These are phyloP conservation scores for Drosophila ohnishii DNA, from an alignment of 1,140 invertebrate genomes.

Conservation along the genomic window DNA sequence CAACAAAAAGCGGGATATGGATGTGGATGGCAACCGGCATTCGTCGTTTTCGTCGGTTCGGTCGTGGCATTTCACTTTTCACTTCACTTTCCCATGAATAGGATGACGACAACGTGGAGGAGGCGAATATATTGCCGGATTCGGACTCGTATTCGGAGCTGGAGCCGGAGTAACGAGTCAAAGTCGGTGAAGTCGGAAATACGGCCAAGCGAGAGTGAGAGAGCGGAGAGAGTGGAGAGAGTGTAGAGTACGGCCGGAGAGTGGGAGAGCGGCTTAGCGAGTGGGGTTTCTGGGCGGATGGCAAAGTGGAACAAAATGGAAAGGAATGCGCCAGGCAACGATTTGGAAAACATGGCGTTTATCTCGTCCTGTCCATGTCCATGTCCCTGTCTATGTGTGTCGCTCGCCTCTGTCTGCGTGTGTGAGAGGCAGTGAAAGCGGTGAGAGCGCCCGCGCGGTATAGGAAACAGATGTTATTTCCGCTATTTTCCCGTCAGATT, in stretches of 20 bases:
- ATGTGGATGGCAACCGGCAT: slow-evolving; percentile 59
- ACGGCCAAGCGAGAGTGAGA: slow-evolving; percentile 74
- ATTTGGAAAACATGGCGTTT: slow-evolving; percentile 67
- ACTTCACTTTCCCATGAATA: slow-evolving; percentile 79
- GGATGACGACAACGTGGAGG: slow-evolving; percentile 50
- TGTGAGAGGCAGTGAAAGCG: slow-evolving; percentile 68
- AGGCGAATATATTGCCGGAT: slow-evolving; percentile 43
- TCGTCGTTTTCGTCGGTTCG: slow-evolving; percentile 30
- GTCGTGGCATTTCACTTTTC: slow-evolving; percentile 80
- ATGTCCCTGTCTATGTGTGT: slow-evolving; percentile 60
- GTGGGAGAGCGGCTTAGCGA: slow-evolving; percentile 31
- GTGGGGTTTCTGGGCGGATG: slow-evolving; percentile 47
- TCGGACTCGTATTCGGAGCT: slow-evolving; percentile 22
- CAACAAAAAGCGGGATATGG: slow-evolving; percentile 42
- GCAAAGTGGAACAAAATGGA: slow-evolving; percentile 78
- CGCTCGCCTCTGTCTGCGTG: slow-evolving; percentile 15
- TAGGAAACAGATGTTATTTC: slow-evolving; percentile 8
- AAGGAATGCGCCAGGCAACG: slow-evolving; percentile 69
- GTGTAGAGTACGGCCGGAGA: slow-evolving; percentile 10
- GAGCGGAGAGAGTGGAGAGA: slow-evolving; percentile 42
- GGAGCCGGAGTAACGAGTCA: slow-evolving; percentile 71
- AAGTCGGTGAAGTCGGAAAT: slow-evolving; percentile 76
- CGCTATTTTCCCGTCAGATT: neutral
- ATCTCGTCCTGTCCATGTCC: slow-evolving; percentile 31
- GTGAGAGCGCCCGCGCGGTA: slow-evolving; percentile 71